A percentile compares a stretch with the other conserved stretches of the same genome.
Conservation (phyloP, 2,113 vertebrate species). For the Colius striatus region DNA sequence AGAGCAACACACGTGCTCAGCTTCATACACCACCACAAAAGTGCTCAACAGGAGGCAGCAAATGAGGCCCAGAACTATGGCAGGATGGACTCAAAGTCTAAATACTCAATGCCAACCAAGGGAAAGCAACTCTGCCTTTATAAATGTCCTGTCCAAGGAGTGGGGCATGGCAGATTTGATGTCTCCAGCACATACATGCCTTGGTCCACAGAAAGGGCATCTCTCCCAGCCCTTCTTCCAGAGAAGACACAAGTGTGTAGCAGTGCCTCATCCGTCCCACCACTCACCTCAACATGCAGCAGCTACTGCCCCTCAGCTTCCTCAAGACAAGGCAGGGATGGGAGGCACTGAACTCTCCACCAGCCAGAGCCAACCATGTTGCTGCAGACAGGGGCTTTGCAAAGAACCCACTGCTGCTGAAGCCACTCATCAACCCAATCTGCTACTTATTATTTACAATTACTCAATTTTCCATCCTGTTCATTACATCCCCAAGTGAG, state of each 20-base stretch:
- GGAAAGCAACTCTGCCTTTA: background rate
- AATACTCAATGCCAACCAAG: background rate
- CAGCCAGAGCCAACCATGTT: fast-evolving
- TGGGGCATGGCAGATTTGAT: fast-evolving
- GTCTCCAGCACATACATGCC: fast-evolving
- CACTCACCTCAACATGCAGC: fast-evolving
- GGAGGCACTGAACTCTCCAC: background rate
- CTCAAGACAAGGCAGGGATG: fast-evolving
- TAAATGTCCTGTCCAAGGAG: background rate
- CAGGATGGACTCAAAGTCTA: background rate
- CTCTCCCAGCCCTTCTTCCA: background rate
- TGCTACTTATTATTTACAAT: background rate
- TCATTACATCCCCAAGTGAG: background rate
- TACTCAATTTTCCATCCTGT: background rate
- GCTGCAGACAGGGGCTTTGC: fast-evolving
- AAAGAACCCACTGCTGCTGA: fast-evolving
- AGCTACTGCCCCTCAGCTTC: background rate
- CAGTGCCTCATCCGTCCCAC: fast-evolving
- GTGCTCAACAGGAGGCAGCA: background rate
- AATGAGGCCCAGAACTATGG: background rate
- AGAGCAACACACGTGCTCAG: background rate
- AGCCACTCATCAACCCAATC: background rate
- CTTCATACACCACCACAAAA: background rate
- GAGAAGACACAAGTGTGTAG: fast-evolving
- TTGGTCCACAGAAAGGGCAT: background rate